Percentiles rank a stretch among this genome's conserved stretches.
Evolutionary conservation across 2,888 invertebrate species (phyloP).

Genomic region (Amiota communis): DNA sequence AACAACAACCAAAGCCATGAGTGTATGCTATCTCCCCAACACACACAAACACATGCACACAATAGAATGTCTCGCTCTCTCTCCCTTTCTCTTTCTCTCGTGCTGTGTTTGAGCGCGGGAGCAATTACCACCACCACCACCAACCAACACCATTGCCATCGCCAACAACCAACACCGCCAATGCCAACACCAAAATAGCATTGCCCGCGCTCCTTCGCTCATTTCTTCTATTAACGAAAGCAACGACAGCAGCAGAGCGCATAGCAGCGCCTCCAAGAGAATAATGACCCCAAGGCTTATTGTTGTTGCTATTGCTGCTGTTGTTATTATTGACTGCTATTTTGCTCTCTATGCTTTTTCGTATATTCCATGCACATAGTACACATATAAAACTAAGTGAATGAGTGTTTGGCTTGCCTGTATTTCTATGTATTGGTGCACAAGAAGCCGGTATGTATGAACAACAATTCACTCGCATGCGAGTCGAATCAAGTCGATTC

Average conservation of each 20-base stretch:
- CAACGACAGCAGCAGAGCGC: constrained; percentile 2
- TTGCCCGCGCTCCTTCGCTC: constrained; percentile 42
- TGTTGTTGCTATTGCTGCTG: constrained; percentile 44
- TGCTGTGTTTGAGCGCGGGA: constrained; percentile 48
- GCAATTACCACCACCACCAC: constrained; percentile 68
- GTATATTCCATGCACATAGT: constrained; percentile 40
- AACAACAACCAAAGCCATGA: background rate
- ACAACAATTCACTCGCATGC: constrained; percentile 46
- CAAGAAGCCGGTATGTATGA: constrained; percentile 69
- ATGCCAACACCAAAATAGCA: constrained; percentile 12
- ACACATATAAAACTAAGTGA: constrained; percentile 43
- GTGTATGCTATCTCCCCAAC: constrained; percentile 22
- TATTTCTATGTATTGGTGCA: constrained; percentile 36
- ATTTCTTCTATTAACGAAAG: background rate
- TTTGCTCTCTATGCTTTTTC: constrained; percentile 40
- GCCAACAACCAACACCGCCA: constrained; percentile 29
- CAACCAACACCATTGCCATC: constrained; percentile 46
- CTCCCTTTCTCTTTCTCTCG: background rate
- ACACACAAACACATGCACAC: constrained; percentile 10
- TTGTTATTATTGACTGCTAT: constrained; percentile 65
- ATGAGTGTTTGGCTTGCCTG: constrained; percentile 33
- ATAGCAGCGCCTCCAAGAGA: constrained; percentile 64
- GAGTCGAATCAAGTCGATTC: constrained; percentile 31
- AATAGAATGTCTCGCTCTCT: constrained; percentile 27
- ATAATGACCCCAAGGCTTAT: constrained; percentile 73